phyloP scores from a whole-genome alignment of 2,888 invertebrate species.

The Unio delphinus region DNA sequence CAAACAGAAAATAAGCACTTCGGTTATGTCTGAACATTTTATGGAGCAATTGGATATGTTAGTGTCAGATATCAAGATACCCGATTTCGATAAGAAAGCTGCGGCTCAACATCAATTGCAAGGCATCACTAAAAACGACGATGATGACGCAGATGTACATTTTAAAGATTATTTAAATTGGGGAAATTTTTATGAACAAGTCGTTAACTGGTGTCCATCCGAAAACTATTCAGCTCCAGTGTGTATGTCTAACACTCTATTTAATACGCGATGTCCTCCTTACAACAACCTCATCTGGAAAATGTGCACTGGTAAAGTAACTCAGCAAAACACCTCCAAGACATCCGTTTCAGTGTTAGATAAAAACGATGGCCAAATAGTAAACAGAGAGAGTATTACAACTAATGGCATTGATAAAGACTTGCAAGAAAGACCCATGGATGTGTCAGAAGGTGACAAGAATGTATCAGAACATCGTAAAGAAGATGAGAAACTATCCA shows the following conservation, averaged over 20 bases:
- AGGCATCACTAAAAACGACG: background rate
- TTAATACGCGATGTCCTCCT: constrained; percentile 17
- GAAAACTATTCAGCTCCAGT: constrained; percentile 14
- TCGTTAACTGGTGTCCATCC: constrained; percentile 19
- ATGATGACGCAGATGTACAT: constrained; percentile 5
- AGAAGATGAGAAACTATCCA: background rate
- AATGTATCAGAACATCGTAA: no score
- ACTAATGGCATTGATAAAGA: background rate
- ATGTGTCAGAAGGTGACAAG: no score
- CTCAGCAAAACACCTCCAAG: background rate
- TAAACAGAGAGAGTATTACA: background rate
- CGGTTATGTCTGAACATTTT: no score
- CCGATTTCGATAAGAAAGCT: background rate
- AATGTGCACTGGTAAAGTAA: constrained; percentile 1
- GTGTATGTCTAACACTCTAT: constrained; percentile 14
- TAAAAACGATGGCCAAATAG: background rate
- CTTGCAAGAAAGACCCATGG: background rate
- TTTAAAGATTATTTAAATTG: constrained; percentile 8
- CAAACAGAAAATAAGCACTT: no score
- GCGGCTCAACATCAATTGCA: background rate
- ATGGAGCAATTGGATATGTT: constrained; percentile 10
- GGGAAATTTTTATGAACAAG: constrained; percentile 4
- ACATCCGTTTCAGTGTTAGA: background rate
- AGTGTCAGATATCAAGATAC: constrained; percentile 9
- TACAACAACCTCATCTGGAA: constrained; percentile 19